Base-by-base conservation (phyloP, 2,797 vertebrate species). In the Bufotes viridis region DNA sequence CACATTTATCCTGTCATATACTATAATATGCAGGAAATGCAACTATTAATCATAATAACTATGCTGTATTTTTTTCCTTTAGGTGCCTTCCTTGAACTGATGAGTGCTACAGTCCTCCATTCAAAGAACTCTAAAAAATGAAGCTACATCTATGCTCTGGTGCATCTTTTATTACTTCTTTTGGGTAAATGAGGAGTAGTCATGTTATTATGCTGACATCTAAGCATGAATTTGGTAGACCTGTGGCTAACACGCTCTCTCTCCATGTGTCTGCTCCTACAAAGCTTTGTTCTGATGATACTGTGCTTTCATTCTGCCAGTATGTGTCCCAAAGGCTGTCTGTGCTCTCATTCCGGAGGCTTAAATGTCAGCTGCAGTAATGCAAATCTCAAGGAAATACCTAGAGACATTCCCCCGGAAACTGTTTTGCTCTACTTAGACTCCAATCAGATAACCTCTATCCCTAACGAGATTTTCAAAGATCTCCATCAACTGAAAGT, bases 281-380 rank as follows among this genome's bases (percentile, higher is more conserved):
- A 99, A 94, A 99, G 98, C 94, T 97, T 99, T 94, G 97, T 99
- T 92, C 97, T 99, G 92, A 98, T 99, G 97, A 97, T 97, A 94
- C 95, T 98, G 95, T 99, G 98, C 96, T 98, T 99, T 94, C 97
- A 98, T 92, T 98, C 98, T 90, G 97, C 98, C 96, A 97, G 97
- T 96, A 97, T 99, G 97, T 99, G 98, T 95, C 98, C 98, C 10
- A 98, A 98, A 93, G 97, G 97, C 93, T 99, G 98, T 93, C 92
- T 96, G 90, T 99, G 98, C 93, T 97, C 97, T 91, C 97, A 94
- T 84, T 95, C 96, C 0, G 97, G 97, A 85, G 97, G 96, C 88
- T 95, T 98, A 92, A 98, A 99, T 0, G 96, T 99, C 92, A 97
- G 96, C 91, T 99, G 98, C 95, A 99, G 97, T 94, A 97, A 97